phyloP scores from a whole-genome alignment of 2,797 vertebrate genomes.

The Myotis vivesi region DNA sequence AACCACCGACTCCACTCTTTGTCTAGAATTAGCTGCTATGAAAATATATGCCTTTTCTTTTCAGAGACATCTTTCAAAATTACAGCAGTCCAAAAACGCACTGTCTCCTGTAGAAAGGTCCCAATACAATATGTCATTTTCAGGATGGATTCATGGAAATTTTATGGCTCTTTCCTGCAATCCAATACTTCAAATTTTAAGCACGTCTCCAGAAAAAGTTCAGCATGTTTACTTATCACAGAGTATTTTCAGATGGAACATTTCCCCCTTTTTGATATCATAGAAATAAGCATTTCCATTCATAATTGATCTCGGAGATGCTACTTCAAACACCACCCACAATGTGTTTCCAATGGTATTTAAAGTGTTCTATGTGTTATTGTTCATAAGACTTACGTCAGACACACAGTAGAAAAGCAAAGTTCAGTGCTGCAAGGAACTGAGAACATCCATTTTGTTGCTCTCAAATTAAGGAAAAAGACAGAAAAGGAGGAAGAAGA shows the following conservation, averaged over 20 bases:
- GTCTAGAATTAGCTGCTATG: slow-evolving; percentile 47
- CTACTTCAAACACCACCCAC: slow-evolving; percentile 33
- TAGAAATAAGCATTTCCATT: slow-evolving; percentile 62
- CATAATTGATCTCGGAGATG: slow-evolving; percentile 43
- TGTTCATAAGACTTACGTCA: not conserved
- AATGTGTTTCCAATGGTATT: not conserved
- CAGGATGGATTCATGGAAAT: slow-evolving; percentile 18
- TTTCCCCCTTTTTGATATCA: slow-evolving; percentile 16
- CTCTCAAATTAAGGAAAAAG: not conserved
- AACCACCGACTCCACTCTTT: slow-evolving; percentile 35
- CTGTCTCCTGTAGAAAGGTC: slow-evolving; percentile 20
- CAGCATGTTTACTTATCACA: slow-evolving; percentile 30
- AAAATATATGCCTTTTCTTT: slow-evolving; percentile 48
- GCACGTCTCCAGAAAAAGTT: slow-evolving; percentile 39
- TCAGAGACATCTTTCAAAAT: slow-evolving; percentile 54
- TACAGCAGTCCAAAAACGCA: not conserved
- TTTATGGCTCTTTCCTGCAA: not conserved
- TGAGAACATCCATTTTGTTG: not conserved
- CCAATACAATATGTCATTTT: slow-evolving; percentile 6
- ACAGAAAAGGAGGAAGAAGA: not conserved
- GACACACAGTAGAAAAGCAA: not conserved
- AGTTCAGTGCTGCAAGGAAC: not conserved
- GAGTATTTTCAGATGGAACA: slow-evolving; percentile 56
- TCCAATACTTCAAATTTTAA: slow-evolving; percentile 29
- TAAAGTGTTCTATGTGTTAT: not conserved